These are phyloP conservation scores for Neolamprologus toae DNA, from an alignment of 2,113 vertebrate genomes.

Conservation along the genomic window DNA sequence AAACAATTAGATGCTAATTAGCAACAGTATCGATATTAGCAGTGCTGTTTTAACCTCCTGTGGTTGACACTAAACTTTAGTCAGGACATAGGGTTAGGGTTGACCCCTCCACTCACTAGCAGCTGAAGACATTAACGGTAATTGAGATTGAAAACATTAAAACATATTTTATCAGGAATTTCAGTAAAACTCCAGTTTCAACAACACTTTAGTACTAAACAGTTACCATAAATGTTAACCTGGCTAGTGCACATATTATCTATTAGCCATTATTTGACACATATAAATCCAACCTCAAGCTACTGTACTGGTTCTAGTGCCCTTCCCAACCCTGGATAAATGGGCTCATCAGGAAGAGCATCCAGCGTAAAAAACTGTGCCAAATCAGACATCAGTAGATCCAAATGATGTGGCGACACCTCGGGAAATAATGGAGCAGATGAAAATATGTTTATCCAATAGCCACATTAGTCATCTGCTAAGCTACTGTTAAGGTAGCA, in stretches of 20 bases:
- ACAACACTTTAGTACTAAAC: neutral
- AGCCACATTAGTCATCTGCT: neutral
- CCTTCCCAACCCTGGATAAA: neutral
- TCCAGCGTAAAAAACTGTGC: neutral
- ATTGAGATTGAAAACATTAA: neutral
- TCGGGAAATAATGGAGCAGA: neutral
- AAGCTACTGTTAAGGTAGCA: neutral
- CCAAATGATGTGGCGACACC: neutral
- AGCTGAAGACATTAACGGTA: neutral
- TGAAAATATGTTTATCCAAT: neutral
- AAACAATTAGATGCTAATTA: neutral
- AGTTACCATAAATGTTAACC: neutral
- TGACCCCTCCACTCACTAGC: neutral
- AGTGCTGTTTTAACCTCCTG: neutral
- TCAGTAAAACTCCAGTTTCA: neutral
- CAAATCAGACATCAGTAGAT: neutral
- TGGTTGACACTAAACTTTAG: neutral
- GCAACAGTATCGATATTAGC: neutral
- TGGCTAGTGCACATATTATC: neutral
- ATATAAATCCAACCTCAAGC: neutral
- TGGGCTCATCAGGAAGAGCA: neutral
- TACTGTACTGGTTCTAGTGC: neutral
- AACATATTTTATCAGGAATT: neutral
- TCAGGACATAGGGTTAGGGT: neutral
- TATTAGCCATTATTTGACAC: neutral